Percentiles rank a stretch among this genome's conserved stretches.
Evolutionary conservation across 2,888 invertebrate species (phyloP).

Genomic region (Scaptomyza cyrtandrae): DNA sequence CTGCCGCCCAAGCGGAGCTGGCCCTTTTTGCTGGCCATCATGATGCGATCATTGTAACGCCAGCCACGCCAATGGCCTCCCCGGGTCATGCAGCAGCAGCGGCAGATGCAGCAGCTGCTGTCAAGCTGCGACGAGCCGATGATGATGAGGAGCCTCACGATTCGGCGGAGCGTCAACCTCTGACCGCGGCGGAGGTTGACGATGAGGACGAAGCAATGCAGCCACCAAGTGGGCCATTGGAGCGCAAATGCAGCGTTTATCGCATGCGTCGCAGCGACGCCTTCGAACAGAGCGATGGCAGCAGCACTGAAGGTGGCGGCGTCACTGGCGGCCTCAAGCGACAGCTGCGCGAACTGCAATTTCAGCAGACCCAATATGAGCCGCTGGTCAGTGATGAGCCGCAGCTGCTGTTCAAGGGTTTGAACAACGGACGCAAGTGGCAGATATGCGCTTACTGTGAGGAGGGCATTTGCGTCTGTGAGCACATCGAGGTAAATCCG

Average conservation of each 20-base stretch:
- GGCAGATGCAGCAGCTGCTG: conserved; percentile 2
- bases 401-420: conserved; percentile 82
- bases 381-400: conserved; percentile 83
- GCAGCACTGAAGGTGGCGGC: conserved; percentile 28
- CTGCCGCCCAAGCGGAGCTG: conserved; percentile 45
- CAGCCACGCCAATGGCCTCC: conserved; percentile 84
- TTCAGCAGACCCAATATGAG: conserved; percentile 82
- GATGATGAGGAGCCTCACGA: conserved; percentile 63
- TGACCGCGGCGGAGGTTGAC: conserved; percentile 61
- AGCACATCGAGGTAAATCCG: conserved; percentile 84
- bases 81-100: conserved; percentile 81
- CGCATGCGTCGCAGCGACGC: conserved; percentile 83
- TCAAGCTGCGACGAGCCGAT: conserved; percentile 66
- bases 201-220: conserved; percentile 77
- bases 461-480: conserved; percentile 84
- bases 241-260: conserved; percentile 85
- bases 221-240: conserved; percentile 80
- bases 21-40: conserved; percentile 71
- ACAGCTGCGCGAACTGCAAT: conserved; percentile 80
- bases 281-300: conserved; percentile 70
- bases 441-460: conserved; percentile 84
- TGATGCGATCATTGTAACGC: conserved; percentile 84
- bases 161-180: conserved; percentile 72
- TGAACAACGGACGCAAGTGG: conserved; percentile 82
- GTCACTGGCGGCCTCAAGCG: conserved; percentile 67